Evolutionary conservation across 1,140 invertebrate genomes (phyloP), one percentile per base, ranked within the genome.

Genomic region (Lordiphosa mommai): DNA sequence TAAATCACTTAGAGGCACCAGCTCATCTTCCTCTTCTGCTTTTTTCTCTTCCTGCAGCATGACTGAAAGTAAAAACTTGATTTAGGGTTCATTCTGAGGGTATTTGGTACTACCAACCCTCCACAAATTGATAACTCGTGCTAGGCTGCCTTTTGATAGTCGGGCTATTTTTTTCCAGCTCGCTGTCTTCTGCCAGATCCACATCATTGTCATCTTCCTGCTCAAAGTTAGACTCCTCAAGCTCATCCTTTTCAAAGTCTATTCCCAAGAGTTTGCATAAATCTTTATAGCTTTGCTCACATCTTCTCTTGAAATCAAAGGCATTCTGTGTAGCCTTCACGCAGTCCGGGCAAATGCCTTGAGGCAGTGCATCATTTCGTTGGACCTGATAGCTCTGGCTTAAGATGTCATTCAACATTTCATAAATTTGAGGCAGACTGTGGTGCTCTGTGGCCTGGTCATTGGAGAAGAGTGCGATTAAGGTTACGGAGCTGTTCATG

Each of bases 331-430:
- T 43, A 5, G 53, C 69, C 27, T 55, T 27, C 7, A 53, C 37
- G 30, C 69, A 72, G 12, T 34, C 9, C n/a, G 29, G 44, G 7
- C 69, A 70, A 13, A 61, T 52, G 37, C 49, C 48, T n/a, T 67
- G 61, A 4, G 63, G 63, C 14, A 67, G 29, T 14, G 20, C 23
- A 67, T 67, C 63, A 27, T 27, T 7, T 7, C 17, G 32, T 4
- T 38, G 43, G 1, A 67, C 63, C 6, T 23, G 44, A 8, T 33
- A 67, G 14, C 30, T 23, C 10, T 67, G 30, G 10, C 14, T 13
- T 12, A 67, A 33, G 12, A 67, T 36, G 7, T 40, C 47, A 14
- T 67, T 67, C 0, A 67, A 9, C 63, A 67, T 67, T 23, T 50
- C 52, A 27, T 7, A 0, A 27, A 27, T 27, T 27, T 27, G 6